A percentile compares a stretch with the other conserved stretches of the same genome.
Evolutionary conservation across 2,113 vertebrate genomes (phyloP).

Genomic region (Psammodynastes pulverulentus): DNA sequence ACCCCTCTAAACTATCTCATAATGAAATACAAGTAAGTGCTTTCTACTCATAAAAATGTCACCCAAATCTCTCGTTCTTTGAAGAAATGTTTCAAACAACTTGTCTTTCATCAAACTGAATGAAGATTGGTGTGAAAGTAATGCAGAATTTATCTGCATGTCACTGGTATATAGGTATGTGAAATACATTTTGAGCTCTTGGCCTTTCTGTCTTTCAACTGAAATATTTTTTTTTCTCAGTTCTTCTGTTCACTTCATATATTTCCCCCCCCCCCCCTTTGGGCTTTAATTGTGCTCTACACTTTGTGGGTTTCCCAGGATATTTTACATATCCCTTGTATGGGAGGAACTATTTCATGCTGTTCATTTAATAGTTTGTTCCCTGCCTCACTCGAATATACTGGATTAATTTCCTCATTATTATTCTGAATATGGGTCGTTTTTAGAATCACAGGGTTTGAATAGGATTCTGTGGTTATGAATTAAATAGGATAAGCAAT

Average conservation of each 20-base stretch:
- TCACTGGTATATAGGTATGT: not conserved
- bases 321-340: not conserved
- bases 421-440: fast-evolving
- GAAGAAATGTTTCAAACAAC: not conserved
- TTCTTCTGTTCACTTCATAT: not conserved
- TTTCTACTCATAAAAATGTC: not conserved
- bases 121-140: not conserved
- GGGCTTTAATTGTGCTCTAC: not conserved
- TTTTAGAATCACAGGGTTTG: fast-evolving
- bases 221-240: not conserved
- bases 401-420: not conserved
- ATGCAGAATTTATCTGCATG: not conserved
- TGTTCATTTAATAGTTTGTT: not conserved
- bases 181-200: not conserved
- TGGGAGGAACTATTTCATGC: not conserved
- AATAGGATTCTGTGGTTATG: not conserved
- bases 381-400: not conserved
- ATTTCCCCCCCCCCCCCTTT: no score
- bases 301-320: not conserved
- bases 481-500: not conserved
- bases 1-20: not conserved
- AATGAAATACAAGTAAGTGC: not conserved
- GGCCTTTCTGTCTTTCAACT: not conserved
- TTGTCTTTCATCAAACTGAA: not conserved
- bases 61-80: not conserved